phyloP scores from a whole-genome alignment of 2,888 invertebrate genomes.

The Anaspis maculata region DNA sequence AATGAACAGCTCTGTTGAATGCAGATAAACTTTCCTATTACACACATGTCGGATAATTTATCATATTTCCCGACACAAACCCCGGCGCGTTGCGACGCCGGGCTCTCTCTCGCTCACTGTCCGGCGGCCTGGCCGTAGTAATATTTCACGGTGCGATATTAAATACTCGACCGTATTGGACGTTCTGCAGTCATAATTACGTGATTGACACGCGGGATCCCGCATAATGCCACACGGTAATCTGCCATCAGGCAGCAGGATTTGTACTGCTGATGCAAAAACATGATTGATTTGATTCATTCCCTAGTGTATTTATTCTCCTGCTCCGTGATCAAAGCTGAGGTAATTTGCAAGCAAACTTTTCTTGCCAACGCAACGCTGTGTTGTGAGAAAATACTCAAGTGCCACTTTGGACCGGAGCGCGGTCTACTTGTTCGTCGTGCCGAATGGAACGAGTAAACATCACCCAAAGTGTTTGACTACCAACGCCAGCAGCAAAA shows the following conservation, averaged over 20 bases:
- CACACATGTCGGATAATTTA: constrained; percentile 42
- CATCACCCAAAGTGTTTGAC: background rate
- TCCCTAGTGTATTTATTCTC: too few relatives aligned
- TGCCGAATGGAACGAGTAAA: background rate
- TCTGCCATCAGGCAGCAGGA: too few relatives aligned
- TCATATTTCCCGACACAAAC: constrained; percentile 31
- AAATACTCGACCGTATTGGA: background rate
- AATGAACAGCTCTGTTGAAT: constrained; percentile 43
- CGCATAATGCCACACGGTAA: too few relatives aligned
- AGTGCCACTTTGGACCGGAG: background rate
- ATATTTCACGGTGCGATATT: constrained; percentile 1
- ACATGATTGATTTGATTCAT: too few relatives aligned
- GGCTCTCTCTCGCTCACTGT: too few relatives aligned
- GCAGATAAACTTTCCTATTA: constrained; percentile 44
- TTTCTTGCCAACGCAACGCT: too few relatives aligned
- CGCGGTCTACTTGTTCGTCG: background rate
- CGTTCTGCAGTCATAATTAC: background rate
- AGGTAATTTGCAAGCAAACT: too few relatives aligned
- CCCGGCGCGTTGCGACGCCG: too few relatives aligned
- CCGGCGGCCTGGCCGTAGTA: constrained; percentile 3
- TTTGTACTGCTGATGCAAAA: too few relatives aligned
- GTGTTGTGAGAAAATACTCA: too few relatives aligned
- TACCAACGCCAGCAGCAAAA: background rate
- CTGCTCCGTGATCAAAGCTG: too few relatives aligned
- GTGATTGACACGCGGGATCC: constrained; percentile 1